Conservation (phyloP, 2,113 vertebrate genomes). For the Gallinago undulata region DNA sequence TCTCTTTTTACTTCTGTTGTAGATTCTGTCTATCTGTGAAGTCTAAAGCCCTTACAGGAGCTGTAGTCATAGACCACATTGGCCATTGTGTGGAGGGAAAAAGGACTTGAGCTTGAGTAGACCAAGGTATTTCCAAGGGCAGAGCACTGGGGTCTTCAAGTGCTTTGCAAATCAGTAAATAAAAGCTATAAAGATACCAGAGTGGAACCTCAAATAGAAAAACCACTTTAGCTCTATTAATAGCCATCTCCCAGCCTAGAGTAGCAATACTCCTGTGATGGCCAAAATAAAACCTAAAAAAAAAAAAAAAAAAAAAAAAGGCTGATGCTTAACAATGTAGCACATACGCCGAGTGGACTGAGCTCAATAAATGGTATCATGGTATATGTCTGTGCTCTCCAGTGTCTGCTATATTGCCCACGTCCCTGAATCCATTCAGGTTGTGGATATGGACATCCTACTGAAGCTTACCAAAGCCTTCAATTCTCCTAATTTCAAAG, state of each 20-base stretch:
- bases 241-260: background rate
- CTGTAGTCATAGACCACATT: background rate
- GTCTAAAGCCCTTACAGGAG: background rate
- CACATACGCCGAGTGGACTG: background rate
- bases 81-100: background rate
- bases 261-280: background rate
- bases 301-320: background rate
- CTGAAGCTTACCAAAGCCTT: background rate
- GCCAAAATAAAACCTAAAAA: background rate
- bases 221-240: background rate
- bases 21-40: background rate
- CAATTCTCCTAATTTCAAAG: background rate
- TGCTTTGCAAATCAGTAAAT: background rate
- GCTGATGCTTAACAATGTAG: background rate
- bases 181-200: background rate
- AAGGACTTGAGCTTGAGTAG: background rate
- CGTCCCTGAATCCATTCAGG: background rate
- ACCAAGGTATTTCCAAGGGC: background rate
- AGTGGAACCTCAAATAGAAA: background rate
- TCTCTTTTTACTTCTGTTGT: background rate
- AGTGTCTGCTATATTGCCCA: accelerated
- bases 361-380: background rate
- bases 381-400: background rate
- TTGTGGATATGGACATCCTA: background rate
- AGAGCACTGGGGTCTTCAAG: background rate